Percentiles rank a stretch among this genome's conserved stretches.
These are phyloP conservation scores for Smittia sp. DNA, from an alignment of 2,888 invertebrate genomes.

Conservation along the genomic window DNA sequence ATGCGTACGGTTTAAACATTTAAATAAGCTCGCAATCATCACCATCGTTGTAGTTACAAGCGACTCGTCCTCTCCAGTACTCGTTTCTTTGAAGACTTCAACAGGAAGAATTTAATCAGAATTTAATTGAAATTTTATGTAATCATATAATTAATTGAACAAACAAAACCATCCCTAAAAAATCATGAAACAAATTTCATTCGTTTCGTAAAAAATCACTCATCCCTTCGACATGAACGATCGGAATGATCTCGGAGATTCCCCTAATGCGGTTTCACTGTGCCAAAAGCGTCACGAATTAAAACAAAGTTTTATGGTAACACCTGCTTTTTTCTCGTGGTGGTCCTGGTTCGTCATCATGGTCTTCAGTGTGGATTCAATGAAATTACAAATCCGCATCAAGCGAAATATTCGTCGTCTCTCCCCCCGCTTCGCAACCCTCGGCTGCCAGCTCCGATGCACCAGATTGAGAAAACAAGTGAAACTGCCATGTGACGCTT, in stretches of 20 bases:
- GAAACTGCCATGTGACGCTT: conserved; percentile 35
- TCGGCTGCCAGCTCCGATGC: too few species aligned
- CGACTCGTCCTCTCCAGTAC: too few species aligned
- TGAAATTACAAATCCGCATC: background rate
- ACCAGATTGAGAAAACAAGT: conserved; percentile 40
- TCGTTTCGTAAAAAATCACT: conserved; percentile 7
- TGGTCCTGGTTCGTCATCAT: conserved; percentile 26
- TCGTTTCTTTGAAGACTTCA: too few species aligned
- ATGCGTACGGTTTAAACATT: too few species aligned
- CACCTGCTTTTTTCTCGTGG: conserved; percentile 41
- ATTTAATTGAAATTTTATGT: conserved; percentile 14
- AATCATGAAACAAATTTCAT: conserved; percentile 11
- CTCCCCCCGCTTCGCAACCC: background rate
- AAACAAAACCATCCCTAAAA: conserved; percentile 32
- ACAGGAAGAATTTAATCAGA: background rate
- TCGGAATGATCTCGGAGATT: background rate
- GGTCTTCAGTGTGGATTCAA: background rate
- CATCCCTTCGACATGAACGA: conserved; percentile 27
- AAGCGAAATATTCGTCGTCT: background rate
- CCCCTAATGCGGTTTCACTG: conserved; percentile 21
- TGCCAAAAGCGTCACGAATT: conserved; percentile 39
- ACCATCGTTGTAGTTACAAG: too few species aligned
- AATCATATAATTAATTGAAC: conserved; percentile 38
- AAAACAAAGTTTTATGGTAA: conserved; percentile 42
- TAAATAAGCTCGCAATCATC: too few species aligned